Conservation (phyloP, 2,113 vertebrate species). For the Cranoglanis bouderius region DNA sequence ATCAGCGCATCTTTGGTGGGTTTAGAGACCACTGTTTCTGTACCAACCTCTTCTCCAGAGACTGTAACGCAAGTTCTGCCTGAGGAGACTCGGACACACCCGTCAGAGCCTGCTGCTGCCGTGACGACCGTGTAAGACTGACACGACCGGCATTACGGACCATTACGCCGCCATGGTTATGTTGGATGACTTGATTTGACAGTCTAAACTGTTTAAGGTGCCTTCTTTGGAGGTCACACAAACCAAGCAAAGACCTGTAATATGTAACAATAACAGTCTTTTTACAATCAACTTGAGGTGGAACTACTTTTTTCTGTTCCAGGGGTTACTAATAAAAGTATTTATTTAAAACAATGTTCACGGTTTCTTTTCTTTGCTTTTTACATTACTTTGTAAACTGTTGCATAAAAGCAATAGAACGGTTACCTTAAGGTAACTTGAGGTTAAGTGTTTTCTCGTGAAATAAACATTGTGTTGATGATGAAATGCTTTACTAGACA, state of each 20-base stretch:
- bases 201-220: neutral
- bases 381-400: neutral
- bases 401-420: no score
- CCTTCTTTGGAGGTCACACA: neutral
- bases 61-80: neutral
- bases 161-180: neutral
- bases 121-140: neutral
- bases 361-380: neutral
- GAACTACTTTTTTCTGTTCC: neutral
- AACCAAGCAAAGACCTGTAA: neutral
- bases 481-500: neutral
- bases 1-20: slow-evolving; percentile 79
- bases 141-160: neutral
- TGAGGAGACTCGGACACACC: neutral
- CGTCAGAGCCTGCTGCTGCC: neutral
- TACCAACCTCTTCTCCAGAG: neutral
- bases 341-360: neutral
- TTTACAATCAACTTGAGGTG: neutral
- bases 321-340: neutral
- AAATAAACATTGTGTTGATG: neutral
- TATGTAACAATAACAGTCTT: neutral
- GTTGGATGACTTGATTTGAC: neutral
- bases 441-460: no score
- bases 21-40: slow-evolving; percentile 59
- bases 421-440: neutral